Evolutionary conservation across 2,888 invertebrate species (phyloP), one percentile per base, ranked within the genome.

Genomic region (Deladenus siricidicola): DNA sequence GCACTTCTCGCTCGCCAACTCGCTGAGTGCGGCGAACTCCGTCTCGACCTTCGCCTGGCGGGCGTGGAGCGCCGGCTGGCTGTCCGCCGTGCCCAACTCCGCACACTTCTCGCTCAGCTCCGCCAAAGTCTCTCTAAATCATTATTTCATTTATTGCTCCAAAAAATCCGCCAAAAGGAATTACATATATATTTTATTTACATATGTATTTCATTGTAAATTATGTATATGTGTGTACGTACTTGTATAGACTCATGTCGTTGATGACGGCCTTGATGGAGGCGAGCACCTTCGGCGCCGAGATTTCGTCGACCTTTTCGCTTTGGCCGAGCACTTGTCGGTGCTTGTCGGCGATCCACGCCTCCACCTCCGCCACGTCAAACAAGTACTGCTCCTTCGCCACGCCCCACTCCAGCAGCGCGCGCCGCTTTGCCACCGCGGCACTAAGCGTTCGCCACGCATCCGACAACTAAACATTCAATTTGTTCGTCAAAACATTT

Each of bases 231-330:
- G n/a, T n/a, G n/a, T n/a, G n/a, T n/a, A 50, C 28, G 8, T 6
- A 53, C 53, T 39, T 53, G 23, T 55, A 55, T 23, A 44, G 66
- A 10, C 56, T 50, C 74, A 78, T 74, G 56, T 78, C 78, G 29
- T 70, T 70, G 59, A 71, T 69, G 29, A 78, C 64, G 77, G 88
- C 88, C 85, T 94, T 94, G 80, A 96, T 93, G 79, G 90, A 89
- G 0, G 93, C 91, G 21, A 96, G 83, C 47, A 94, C 83, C 81
- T 91, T 92, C 43, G 91, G 89, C 21, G 91, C 90, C 0, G 89
- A 85, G 75, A 90, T 90, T 39, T 90, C 84, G 80, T 93, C 91
- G 52, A 66, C 55, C 21, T 66, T 60, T 17, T 69, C 56, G 21
- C 66, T 66, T 29, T 67, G 64, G 48, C 39, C 44, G 6, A 64